Base-by-base conservation (phyloP, 2,888 invertebrate genomes). In the Pseudoips prasinana region DNA sequence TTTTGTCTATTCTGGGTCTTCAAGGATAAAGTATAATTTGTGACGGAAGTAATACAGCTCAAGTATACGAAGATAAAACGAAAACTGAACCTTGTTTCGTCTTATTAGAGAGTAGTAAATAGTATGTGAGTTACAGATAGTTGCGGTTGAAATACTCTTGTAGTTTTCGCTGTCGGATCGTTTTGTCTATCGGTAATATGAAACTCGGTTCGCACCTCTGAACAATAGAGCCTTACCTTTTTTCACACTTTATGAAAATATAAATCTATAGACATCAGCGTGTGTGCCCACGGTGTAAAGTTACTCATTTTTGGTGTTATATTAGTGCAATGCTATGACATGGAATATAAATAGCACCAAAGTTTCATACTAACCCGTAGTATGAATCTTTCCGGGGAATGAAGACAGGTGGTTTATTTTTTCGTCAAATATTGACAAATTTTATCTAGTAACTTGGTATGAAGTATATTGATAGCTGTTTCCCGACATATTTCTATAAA, bases 1-100 rank as follows among this genome's bases (percentile, higher is more conserved):
- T 85, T 81, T 85, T 81, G 83, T 81, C 85, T 84, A 80, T 80
- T 80, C 80, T 73, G 74, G 64, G 73, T 78, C 84, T 82, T 84
- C 71, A 73, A 80, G 79, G 78, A 83, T 81, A 75, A 78, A 78
- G 78, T 72, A 66, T 73, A 73, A 79, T 78, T 76, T 65, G 43
- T 50, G 42, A 47, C 42, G 49, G 58, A 63, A 54, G 50, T 62
- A 69, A 65, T 58, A 74, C 53, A 64, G 60, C 67, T 43, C 50
- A 82, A 71, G 59, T 62, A 42, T 32, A 33, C 32, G 26, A 25
- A 34, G 37, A 33, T 44, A 39, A 49, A 41, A 43, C 47, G 33
- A 25, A 72, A 75, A 76, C 37, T 26, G 47, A 59, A 58, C 66
- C 64, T 52, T 84, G 58, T 52, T 29, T 18, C 24, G 33, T 34